Percentiles rank a stretch among this genome's conserved stretches.
Conservation (phyloP, 2,797 vertebrate species). For the Syngnathus rostellatus region DNA sequence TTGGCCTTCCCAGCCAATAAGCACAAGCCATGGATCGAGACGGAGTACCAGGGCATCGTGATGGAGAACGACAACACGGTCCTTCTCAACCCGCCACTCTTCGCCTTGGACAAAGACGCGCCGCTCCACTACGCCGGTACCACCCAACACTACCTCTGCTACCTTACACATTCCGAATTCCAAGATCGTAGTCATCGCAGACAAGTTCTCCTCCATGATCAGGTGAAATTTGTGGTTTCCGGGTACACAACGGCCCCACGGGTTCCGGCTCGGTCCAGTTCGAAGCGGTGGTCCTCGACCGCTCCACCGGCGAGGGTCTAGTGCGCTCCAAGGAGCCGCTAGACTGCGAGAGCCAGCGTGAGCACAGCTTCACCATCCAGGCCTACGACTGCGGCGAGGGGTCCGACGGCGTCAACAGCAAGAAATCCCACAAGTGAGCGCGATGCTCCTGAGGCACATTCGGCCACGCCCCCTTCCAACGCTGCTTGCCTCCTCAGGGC, state of each 20-base stretch:
- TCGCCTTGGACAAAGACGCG: conserved; percentile 98
- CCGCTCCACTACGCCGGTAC: conserved; percentile 94
- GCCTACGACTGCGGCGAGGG: conserved; percentile 98
- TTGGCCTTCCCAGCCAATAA: conserved; percentile 82
- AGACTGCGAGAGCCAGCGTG: conserved; percentile 94
- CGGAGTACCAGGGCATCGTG: conserved; percentile 97
- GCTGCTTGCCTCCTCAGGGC: conserved; percentile 69
- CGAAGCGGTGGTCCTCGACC: conserved; percentile 94
- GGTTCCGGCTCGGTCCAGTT: conserved; percentile 80
- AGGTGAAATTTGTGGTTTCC: conserved; percentile 98
- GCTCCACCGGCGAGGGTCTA: conserved; percentile 91
- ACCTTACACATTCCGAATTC: neutral
- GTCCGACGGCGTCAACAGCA: conserved; percentile 89
- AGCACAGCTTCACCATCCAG: conserved; percentile 98
- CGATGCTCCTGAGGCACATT: neutral
- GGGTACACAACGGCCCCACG: conserved; percentile 86
- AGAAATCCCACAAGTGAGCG: conserved; percentile 97
- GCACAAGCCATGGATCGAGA: conserved; percentile 99
- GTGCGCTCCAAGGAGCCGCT: conserved; percentile 92
- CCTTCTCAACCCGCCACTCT: conserved; percentile 91
- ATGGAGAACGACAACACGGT: conserved; percentile 99
- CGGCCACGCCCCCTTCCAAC: neutral
- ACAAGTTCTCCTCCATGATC: neutral
- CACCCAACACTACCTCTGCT: conserved; percentile 8
- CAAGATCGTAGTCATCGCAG: neutral